Evolutionary conservation across 2,113 vertebrate genomes (phyloP).

Genomic region (Hippocampus guttulatus): DNA sequence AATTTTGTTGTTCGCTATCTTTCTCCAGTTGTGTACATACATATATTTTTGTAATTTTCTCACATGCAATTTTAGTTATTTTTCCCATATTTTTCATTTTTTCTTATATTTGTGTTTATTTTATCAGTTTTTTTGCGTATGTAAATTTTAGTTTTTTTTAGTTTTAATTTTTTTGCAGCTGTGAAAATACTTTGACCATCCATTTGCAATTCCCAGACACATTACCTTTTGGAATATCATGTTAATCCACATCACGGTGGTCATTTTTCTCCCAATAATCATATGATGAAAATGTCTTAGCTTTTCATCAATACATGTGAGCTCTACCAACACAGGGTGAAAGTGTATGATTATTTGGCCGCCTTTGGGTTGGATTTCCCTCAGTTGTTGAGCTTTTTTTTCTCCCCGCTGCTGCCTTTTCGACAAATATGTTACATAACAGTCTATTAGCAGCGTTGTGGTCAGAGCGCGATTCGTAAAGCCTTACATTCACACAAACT

Average conservation of each 20-base stretch:
- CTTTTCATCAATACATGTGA: neutral
- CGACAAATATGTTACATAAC: neutral
- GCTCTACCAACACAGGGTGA: neutral
- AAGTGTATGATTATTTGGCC: neutral
- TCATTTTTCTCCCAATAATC: neutral
- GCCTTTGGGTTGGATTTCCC: neutral
- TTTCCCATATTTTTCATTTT: no score
- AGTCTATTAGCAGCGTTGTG: neutral
- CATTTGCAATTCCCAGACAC: no score
- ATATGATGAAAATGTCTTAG: neutral
- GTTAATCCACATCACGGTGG: neutral
- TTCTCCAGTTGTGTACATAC: no score
- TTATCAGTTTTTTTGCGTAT: no score
- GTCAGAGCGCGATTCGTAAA: neutral
- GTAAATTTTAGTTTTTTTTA: no score
- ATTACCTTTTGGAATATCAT: neutral
- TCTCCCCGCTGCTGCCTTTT: neutral
- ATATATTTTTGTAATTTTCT: no score
- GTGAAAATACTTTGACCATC: no score
- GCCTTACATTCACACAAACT: neutral
- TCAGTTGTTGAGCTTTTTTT: neutral
- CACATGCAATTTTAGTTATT: no score
- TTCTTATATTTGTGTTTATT: neutral
- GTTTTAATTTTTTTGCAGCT: no score
- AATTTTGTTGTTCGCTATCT: no score